Evolutionary conservation across 1,140 invertebrate genomes (phyloP).

Genomic region (Bombus pyrosoma): DNA sequence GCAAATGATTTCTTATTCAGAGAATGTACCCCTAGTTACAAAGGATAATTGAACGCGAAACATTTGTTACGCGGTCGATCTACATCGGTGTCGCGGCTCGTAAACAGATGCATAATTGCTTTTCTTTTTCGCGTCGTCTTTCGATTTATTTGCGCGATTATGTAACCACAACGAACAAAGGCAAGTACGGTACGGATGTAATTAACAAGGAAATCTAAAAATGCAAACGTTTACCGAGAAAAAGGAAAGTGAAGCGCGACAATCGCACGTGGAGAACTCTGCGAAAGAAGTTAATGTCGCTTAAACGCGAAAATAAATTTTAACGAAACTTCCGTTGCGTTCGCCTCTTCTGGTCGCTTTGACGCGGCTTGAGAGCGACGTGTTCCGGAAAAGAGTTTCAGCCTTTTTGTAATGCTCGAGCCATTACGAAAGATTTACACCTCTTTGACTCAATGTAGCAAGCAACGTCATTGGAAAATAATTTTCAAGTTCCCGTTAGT

Average conservation of each 20-base stretch:
- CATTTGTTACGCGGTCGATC: too few relatives aligned
- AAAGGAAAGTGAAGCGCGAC: background rate
- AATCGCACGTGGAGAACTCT: background rate
- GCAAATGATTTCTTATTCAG: background rate
- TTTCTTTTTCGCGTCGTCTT: too few relatives aligned
- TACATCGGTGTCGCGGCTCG: too few relatives aligned
- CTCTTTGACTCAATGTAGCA: background rate
- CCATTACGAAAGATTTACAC: background rate
- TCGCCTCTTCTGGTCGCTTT: background rate
- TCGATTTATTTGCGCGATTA: background rate
- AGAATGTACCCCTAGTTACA: background rate
- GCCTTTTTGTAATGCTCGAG: background rate
- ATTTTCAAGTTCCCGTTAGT: too few relatives aligned
- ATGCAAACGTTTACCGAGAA: background rate
- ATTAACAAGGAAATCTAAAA: slow-evolving; percentile 1
- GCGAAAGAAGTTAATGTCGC: background rate
- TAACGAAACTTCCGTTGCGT: background rate
- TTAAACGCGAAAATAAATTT: slow-evolving; percentile 4
- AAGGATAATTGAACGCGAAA: too few relatives aligned
- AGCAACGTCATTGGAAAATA: background rate
- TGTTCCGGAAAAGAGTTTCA: background rate
- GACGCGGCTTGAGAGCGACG: background rate
- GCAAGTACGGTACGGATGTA: background rate
- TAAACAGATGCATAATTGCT: too few relatives aligned
- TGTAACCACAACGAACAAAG: background rate